These are phyloP conservation scores for Natator depressus DNA, from an alignment of 2,113 vertebrate genomes.

Conservation along the genomic window DNA sequence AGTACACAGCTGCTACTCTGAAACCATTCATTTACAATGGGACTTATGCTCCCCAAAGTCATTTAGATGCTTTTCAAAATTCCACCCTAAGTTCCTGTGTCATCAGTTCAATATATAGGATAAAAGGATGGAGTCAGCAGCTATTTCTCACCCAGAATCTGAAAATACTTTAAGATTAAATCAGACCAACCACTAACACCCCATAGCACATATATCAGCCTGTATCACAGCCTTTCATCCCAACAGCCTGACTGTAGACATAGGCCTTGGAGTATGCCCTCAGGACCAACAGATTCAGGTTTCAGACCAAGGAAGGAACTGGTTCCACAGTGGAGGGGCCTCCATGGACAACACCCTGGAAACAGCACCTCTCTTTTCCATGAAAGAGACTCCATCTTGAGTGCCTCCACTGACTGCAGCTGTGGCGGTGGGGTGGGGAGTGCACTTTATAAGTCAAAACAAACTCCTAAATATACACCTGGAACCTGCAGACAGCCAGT, in stretches of 20 bases:
- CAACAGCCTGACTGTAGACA: not conserved
- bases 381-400: too few relatives aligned
- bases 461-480: not conserved
- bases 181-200: not conserved
- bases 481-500: not conserved
- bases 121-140: not conserved
- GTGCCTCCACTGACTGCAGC: not conserved
- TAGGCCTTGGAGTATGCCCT: not conserved
- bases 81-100: not conserved
- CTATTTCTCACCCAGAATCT: not conserved
- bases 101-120: not conserved
- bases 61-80: not conserved
- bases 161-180: not conserved
- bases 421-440: not conserved
- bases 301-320: not conserved
- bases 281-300: not conserved
- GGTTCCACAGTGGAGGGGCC: not conserved
- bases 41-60: not conserved
- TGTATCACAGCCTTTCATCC: not conserved
- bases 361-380: not conserved
- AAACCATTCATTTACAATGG: not conserved
- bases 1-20: too few relatives aligned
- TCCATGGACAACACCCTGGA: not conserved
- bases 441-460: not conserved
- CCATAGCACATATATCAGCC: not conserved